Percentiles rank a stretch among this genome's conserved stretches.
These are phyloP conservation scores for Zingel zingel DNA, from an alignment of 2,113 vertebrate species.

Conservation along the genomic window DNA sequence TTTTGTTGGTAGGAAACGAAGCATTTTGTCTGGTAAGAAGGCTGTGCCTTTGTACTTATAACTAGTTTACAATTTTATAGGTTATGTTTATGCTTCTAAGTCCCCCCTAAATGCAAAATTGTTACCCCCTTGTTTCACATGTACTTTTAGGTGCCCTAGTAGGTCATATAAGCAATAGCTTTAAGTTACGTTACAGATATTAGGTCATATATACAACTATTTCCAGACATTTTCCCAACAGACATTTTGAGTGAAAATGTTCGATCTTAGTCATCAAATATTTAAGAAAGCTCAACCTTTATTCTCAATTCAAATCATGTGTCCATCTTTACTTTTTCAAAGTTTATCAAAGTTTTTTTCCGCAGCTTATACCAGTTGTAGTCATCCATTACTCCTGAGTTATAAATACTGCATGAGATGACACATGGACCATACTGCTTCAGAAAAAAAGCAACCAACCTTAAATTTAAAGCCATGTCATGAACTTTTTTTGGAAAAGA, in stretches of 20 bases:
- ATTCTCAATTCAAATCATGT: neutral
- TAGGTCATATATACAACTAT: neutral
- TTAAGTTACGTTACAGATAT: neutral
- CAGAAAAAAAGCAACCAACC: neutral
- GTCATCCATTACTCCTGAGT: slow-evolving; percentile 5
- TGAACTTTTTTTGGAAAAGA: neutral
- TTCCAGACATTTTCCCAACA: neutral
- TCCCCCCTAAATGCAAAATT: too few species aligned
- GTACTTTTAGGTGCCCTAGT: too few species aligned
- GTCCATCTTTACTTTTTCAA: slow-evolving; percentile 6
- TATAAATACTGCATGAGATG: slow-evolving; percentile 26
- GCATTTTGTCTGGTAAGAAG: neutral
- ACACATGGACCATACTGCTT: slow-evolving; percentile 6
- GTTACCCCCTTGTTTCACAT: too few species aligned
- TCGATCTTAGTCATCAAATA: slow-evolving; percentile 36
- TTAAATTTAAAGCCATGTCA: neutral
- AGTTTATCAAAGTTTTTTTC: slow-evolving; percentile 2
- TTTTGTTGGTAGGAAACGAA: neutral
- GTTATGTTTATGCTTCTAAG: too few species aligned
- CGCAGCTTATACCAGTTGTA: neutral
- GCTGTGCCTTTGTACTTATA: neutral
- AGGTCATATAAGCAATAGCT: too few species aligned
- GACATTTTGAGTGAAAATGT: slow-evolving; percentile 1
- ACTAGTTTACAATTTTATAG: neutral
- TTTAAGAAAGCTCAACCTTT: slow-evolving; percentile 12